A percentile compares a stretch with the other conserved stretches of the same genome.
These are phyloP conservation scores for Neodiprion pinetum DNA, from an alignment of 1,140 invertebrate genomes.

Conservation along the genomic window DNA sequence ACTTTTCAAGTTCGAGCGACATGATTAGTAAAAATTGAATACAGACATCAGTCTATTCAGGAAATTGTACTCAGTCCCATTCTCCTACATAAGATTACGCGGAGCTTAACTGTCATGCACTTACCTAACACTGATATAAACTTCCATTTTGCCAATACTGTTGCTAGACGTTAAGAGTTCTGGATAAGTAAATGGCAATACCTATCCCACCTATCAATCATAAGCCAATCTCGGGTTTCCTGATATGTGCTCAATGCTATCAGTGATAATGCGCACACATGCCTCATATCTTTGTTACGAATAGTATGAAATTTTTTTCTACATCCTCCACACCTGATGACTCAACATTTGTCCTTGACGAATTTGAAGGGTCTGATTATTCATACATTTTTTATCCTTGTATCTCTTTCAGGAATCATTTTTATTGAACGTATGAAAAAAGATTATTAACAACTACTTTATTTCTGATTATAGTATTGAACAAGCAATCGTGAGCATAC, in stretches of 20 bases:
- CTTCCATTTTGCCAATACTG: slow-evolving; percentile 8
- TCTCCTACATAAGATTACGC: not conserved
- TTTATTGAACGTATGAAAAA: too few relatives aligned
- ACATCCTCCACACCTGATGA: not conserved
- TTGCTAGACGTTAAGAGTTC: not conserved
- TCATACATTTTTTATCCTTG: too few relatives aligned
- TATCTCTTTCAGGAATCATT: too few relatives aligned
- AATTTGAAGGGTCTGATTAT: not conserved
- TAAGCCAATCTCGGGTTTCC: not conserved
- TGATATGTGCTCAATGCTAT: not conserved
- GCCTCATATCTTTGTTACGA: not conserved
- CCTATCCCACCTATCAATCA: slow-evolving; percentile 7
- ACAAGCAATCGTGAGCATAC: too few relatives aligned
- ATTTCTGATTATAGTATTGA: too few relatives aligned
- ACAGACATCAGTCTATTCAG: not conserved
- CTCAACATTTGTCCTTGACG: not conserved
- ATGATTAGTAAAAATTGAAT: not conserved
- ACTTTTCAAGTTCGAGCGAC: not conserved
- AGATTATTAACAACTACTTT: too few relatives aligned
- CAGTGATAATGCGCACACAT: not conserved
- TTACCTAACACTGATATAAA: slow-evolving; percentile 15
- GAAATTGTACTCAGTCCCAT: not conserved
- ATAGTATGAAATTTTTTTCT: not conserved
- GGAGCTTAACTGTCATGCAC: not conserved
- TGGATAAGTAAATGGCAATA: slow-evolving; percentile 15